Evolutionary conservation across 2,113 vertebrate genomes (phyloP).

Genomic region (Pithys albifrons): DNA sequence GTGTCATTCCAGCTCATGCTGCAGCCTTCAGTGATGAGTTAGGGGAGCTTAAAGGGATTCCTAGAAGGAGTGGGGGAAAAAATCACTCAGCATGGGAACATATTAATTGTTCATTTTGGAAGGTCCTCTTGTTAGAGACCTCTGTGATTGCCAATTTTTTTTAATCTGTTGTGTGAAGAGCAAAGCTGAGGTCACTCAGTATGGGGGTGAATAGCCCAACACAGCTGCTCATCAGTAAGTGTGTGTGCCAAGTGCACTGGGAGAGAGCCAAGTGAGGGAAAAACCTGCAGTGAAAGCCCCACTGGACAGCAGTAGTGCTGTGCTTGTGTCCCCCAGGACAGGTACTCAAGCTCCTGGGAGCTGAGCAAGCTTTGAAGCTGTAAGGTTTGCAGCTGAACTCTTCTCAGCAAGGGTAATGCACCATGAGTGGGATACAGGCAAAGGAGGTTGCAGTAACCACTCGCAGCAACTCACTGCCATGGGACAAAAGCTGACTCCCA

Average conservation of each 20-base stretch:
- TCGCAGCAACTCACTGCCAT: fast-evolving
- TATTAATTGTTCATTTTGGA: background rate
- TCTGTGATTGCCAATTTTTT: fast-evolving
- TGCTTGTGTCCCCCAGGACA: background rate
- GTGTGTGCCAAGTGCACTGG: fast-evolving
- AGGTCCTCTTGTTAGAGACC: background rate
- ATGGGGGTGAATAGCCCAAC: fast-evolving
- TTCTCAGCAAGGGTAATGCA: background rate
- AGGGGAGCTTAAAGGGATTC: background rate
- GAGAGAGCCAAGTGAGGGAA: background rate
- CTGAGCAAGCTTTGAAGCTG: background rate
- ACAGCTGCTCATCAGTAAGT: fast-evolving
- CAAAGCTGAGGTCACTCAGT: background rate
- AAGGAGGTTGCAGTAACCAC: background rate
- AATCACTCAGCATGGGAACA: background rate
- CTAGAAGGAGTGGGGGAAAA: background rate
- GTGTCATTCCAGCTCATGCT: background rate
- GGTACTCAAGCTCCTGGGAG: background rate
- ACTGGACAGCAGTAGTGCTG: background rate
- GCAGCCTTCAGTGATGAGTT: background rate
- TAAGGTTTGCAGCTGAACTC: background rate
- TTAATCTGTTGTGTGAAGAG: background rate
- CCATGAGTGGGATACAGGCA: fast-evolving
- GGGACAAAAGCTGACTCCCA: background rate
- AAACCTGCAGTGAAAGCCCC: background rate